Percentiles rank a stretch among this genome's conserved stretches.
These are phyloP conservation scores for Acropternis orthonyx DNA, from an alignment of 2,797 vertebrate species.

Conservation along the genomic window DNA sequence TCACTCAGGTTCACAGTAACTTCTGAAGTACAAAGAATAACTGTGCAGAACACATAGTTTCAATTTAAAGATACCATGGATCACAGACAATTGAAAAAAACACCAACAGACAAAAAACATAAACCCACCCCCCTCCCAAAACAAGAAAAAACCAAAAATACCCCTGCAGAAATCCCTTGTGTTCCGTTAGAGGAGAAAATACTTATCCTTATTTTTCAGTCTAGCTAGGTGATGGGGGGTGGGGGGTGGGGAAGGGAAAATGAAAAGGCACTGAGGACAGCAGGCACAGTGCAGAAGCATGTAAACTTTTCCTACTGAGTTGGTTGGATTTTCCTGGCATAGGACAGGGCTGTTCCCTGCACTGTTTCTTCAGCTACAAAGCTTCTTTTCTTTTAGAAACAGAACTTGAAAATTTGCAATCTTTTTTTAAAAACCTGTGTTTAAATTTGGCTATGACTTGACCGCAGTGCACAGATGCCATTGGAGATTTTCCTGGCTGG, in stretches of 20 bases:
- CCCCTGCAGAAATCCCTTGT: not conserved
- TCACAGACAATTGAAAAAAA: not conserved
- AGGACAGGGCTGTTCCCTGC: not conserved
- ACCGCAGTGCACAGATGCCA: not conserved
- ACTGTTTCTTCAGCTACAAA: not conserved
- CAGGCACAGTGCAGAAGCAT: not conserved
- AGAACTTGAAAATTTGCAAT: not conserved
- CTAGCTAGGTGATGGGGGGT: not conserved
- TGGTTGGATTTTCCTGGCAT: not conserved
- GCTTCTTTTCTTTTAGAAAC: constrained; percentile 18
- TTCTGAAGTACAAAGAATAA: not conserved
- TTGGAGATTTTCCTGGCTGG: not conserved
- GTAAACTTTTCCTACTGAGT: not conserved
- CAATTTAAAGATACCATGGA: not conserved
- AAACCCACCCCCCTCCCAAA: no score
- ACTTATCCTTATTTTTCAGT: not conserved
- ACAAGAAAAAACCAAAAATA: fast-evolving
- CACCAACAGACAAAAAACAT: not conserved
- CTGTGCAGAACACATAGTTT: not conserved
- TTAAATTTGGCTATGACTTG: constrained; percentile 25
- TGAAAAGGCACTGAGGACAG: not conserved
- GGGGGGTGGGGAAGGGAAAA: not conserved
- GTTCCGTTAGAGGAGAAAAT: not conserved
- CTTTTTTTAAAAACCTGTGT: not conserved
- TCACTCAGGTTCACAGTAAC: not conserved